A percentile compares a stretch with the other conserved stretches of the same genome.
phyloP scores from a whole-genome alignment of 2,888 invertebrate genomes.

The Crematogaster levior region DNA sequence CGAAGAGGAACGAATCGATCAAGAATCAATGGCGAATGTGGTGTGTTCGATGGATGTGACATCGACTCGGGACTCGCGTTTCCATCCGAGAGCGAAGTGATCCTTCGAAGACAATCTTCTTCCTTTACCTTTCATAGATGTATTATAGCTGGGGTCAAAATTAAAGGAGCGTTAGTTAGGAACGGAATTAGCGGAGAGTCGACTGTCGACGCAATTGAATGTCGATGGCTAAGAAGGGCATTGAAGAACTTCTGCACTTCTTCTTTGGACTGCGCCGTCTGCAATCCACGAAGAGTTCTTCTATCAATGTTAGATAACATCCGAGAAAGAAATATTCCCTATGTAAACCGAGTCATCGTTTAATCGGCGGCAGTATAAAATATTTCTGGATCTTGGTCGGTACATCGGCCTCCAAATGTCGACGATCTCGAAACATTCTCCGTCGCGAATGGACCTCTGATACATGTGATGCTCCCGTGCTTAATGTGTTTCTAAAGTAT shows the following conservation, averaged over 20 bases:
- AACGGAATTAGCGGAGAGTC: background rate
- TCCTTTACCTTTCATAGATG: background rate
- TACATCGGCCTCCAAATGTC: conserved; percentile 1
- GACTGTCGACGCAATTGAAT: background rate
- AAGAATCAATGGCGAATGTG: background rate
- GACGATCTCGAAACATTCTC: conserved; percentile 58
- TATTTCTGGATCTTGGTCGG: background rate
- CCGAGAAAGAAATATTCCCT: background rate
- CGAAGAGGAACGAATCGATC: background rate
- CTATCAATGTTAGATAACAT: background rate
- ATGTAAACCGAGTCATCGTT: background rate
- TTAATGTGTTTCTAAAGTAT: conserved; percentile 40
- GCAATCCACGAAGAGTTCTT: background rate
- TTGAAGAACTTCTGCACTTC: background rate
- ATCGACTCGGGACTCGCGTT: background rate
- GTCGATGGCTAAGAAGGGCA: background rate
- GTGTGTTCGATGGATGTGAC: background rate
- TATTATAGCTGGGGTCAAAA: background rate
- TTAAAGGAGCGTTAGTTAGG: conserved; percentile 13
- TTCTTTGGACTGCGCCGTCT: background rate
- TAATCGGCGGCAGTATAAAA: background rate
- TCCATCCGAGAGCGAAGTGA: background rate
- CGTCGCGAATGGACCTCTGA: conserved; percentile 55
- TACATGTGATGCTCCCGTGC: conserved; percentile 62
- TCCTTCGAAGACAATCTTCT: conserved; percentile 2